A percentile compares a stretch with the other conserved stretches of the same genome.
Evolutionary conservation across 1,140 invertebrate genomes (phyloP).

Genomic region (Halictus rubicundus): DNA sequence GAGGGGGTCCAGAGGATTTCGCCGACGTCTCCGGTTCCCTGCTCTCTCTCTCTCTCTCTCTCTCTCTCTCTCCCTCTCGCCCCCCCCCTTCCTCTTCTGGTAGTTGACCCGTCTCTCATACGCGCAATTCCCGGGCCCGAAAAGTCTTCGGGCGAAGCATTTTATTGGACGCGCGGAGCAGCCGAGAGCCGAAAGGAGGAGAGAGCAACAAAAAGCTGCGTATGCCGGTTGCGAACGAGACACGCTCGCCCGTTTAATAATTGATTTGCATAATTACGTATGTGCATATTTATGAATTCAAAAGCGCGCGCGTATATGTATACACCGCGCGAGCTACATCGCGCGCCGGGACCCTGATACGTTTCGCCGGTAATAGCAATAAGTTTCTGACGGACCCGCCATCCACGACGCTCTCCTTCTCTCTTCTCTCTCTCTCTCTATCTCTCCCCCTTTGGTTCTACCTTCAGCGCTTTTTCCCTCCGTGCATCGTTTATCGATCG

Average conservation of each 20-base stretch:
- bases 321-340: constrained; percentile 30
- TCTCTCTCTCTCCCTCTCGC: too few species aligned
- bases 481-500: constrained; percentile 65
- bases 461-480: background rate
- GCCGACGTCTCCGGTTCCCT: constrained; percentile 5
- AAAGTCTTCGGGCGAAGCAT: constrained; percentile 22
- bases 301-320: constrained; percentile 33
- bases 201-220: constrained; percentile 38
- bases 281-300: constrained; percentile 67
- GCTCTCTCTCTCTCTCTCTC: constrained; percentile 15
- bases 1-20: background rate
- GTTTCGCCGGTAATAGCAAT: constrained; percentile 63
- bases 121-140: constrained; percentile 4
- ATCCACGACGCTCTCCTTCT: constrained; percentile 42
- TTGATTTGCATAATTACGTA: constrained; percentile 66
- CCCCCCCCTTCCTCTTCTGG: too few species aligned
- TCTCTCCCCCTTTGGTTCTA: background rate
- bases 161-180: background rate
- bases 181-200: too few species aligned
- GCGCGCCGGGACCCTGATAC: constrained; percentile 50
- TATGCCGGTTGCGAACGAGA: constrained; percentile 53
- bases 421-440: background rate
- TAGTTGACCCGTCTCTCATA: too few species aligned
- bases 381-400: constrained; percentile 62
- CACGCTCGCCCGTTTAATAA: constrained; percentile 56